Evolutionary conservation across 2,113 vertebrate genomes (phyloP).

Genomic region (Rhineura floridana): DNA sequence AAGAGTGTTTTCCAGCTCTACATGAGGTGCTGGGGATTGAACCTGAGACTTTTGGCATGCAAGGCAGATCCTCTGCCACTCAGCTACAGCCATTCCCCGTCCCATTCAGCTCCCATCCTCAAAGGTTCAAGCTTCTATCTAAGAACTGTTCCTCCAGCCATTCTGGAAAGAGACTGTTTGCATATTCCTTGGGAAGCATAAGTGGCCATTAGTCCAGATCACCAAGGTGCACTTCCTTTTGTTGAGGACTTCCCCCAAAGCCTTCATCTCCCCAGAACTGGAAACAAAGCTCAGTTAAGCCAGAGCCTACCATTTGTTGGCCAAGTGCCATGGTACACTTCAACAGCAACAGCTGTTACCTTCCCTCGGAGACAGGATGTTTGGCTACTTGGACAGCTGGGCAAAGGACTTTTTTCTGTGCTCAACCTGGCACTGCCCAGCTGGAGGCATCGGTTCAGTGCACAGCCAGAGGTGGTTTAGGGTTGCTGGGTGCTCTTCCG

Average conservation of each 20-base stretch:
- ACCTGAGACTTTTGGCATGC: too few relatives aligned
- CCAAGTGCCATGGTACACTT: neutral
- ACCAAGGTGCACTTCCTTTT: neutral
- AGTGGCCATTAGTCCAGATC: neutral
- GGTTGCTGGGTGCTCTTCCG: neutral
- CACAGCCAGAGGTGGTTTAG: neutral
- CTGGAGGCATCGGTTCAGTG: neutral
- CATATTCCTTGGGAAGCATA: neutral
- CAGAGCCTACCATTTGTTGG: neutral
- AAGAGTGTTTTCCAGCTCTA: too few relatives aligned
- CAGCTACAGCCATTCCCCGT: too few relatives aligned
- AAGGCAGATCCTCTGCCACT: neutral
- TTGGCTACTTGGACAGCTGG: neutral
- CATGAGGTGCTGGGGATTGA: too few relatives aligned
- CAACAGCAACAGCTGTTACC: neutral
- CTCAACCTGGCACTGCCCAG: neutral
- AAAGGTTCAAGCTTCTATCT: neutral
- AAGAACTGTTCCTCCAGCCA: neutral
- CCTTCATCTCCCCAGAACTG: neutral
- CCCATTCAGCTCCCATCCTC: neutral
- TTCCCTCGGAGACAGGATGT: neutral
- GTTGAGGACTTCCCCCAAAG: neutral
- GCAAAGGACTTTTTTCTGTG: neutral
- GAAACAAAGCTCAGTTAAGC: neutral
- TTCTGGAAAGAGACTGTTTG: neutral